Conservation (phyloP, 2,888 invertebrate species). For the Drosophila demipolita region DNA sequence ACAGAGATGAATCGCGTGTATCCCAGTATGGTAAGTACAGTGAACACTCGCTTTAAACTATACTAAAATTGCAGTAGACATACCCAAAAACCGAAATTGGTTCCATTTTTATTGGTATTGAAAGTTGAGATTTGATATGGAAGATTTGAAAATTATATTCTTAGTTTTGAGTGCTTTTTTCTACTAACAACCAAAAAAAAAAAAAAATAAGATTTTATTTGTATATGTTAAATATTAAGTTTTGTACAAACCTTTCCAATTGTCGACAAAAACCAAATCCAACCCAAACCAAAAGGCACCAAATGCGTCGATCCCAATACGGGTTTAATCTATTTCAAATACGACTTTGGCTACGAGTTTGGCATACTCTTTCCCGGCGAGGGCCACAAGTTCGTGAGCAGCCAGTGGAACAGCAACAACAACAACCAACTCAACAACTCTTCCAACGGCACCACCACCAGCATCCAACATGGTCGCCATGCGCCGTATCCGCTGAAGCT, state of each 20-base stretch:
- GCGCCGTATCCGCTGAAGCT: constrained; percentile 85
- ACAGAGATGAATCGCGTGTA: constrained; percentile 89
- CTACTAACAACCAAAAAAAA: constrained; percentile 46
- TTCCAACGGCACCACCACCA: constrained; percentile 11
- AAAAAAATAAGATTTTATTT: constrained; percentile 10
- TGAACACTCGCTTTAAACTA: background rate
- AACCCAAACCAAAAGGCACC: constrained; percentile 86
- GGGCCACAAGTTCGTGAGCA: constrained; percentile 86
- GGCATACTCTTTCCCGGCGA: constrained; percentile 90
- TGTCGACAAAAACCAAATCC: constrained; percentile 27
- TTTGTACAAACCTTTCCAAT: constrained; percentile 38
- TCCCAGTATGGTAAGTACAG: constrained; percentile 89
- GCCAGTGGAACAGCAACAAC: constrained; percentile 77
- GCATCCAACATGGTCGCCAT: constrained; percentile 53
- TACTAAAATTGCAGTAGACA: constrained; percentile 25
- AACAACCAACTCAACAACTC: constrained; percentile 28
- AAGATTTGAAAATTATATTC: constrained; percentile 46
- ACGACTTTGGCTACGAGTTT: constrained; percentile 92
- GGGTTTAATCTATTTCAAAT: constrained; percentile 92
- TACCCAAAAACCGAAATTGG: constrained; percentile 18
- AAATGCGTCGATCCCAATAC: constrained; percentile 91
- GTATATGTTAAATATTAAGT: constrained; percentile 45
- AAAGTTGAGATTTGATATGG: constrained; percentile 54
- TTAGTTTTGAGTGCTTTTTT: constrained; percentile 41
- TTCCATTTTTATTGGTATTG: constrained; percentile 63